A percentile compares a stretch with the other conserved stretches of the same genome.
phyloP scores from a whole-genome alignment of 35 echinoderm and acorn worm genomes.

The Lytechinus pictus region DNA sequence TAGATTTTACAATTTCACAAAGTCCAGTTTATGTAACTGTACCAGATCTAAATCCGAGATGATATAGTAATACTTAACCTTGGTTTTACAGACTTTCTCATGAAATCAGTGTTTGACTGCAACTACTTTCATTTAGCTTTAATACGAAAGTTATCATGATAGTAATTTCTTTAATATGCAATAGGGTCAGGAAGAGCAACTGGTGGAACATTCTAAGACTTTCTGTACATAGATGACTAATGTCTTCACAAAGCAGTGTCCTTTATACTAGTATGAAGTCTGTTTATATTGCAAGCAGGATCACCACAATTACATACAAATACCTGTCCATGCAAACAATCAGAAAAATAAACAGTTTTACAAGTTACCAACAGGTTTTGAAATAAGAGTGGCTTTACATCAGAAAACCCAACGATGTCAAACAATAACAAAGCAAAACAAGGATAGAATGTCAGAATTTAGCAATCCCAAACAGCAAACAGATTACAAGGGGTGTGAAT shows the following conservation, averaged over 20 bases:
- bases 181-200: neutral
- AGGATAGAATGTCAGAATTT: neutral
- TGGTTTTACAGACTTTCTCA: too few species aligned
- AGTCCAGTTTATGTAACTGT: too few species aligned
- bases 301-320: neutral
- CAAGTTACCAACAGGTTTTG: neutral
- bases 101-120: too few species aligned
- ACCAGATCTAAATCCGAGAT: too few species aligned
- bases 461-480: neutral
- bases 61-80: too few species aligned
- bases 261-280: neutral
- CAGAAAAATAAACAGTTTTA: neutral
- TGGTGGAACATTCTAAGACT: neutral
- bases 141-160: too few species aligned
- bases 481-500: too few species aligned
- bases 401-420: neutral
- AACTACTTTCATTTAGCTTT: too few species aligned
- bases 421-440: neutral
- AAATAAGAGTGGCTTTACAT: neutral
- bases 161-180: too few species aligned
- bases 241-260: neutral
- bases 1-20: too few species aligned
- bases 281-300: conserved; percentile 1
- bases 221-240: neutral
- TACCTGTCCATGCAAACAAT: neutral